Evolutionary conservation across 2,888 invertebrate species (phyloP), one percentile per base, ranked within the genome.

Genomic region (Iselma pallidipennis): DNA sequence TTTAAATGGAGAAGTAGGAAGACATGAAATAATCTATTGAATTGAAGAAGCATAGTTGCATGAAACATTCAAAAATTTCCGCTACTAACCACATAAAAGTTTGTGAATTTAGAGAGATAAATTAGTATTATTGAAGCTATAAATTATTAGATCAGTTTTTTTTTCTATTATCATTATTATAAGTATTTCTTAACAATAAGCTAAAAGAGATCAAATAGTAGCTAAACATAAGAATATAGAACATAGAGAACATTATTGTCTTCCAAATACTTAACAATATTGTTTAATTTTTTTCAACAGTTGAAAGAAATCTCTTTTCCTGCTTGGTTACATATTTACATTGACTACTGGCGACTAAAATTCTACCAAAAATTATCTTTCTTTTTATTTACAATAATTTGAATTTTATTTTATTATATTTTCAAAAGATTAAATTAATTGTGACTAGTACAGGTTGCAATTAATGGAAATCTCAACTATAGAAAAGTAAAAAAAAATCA

Each of bases 181-280:
- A 4, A 25, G 25, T 3, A 25, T 4, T 25, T 25, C 9, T 5
- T 28, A n/a, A n/a, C 2, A 23, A 23, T 5, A 45, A 45, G 45
- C 45, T 14, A 19, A 23, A 5, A 45, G 45, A 23, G 45, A 21
- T 45, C 21, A 12, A 21, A 4, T 45, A 5, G 21, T n/a, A 2
- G 23, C n/a, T 45, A 1, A 45, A 23, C 10, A 12, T 45, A 50
- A 57, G 26, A 60, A 45, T 67, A 55, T 50, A 57, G 58, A 58
- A 67, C 64, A 68, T 60, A 68, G 59, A 71, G 63, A 70, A 63
- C 57, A 66, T 73, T 74, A 74, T 74, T 74, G 74, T 74, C 74
- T 74, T 73, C 72, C 72, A 72, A 74, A 72, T 73, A 73, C 72
- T 71, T 72, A 66, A 71, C 49, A 60, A 58, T 59, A n/a, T n/a